Evolutionary conservation across 2,888 invertebrate species (phyloP), one percentile per base, ranked within the genome.

Genomic region (Drosophila prolongata): DNA sequence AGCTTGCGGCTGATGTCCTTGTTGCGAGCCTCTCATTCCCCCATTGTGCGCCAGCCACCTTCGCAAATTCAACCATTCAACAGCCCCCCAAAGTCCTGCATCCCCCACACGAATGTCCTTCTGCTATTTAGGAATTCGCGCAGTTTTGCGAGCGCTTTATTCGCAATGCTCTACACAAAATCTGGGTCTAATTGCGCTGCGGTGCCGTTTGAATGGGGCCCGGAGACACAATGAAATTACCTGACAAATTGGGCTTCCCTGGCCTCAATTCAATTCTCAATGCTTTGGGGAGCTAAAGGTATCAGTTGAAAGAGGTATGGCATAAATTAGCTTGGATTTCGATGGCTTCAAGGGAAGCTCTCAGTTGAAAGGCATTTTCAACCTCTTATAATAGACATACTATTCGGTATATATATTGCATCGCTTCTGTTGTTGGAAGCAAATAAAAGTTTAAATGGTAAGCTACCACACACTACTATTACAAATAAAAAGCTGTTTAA

Each of bases 1-100:
- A 27, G 56, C 66, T 54, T 24, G 69, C 60, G 68, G 56, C 69
- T 52, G 47, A 57, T 64, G 71, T 75, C 79, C 61, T 50, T 44
- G 52, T 75, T 75, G 42, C 52, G 16, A 37, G 16, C 24, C 37
- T 10, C 42, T 38, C 34, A 34, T 44, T 43, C 34, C 27, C 43
- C 6, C n/a, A 14, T 35, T 46, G 44, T 58, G 64, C 47, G n/a
- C 16, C 16, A 11, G 30, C 62, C 47, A 11, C 13, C 19, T 5
- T 13, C 56, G 8, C 8, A 6, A 19, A 3, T 46, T 38, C 44
- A 13, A n/a, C 49, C 40, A 19, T 5, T 13, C 16, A 14, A 16
- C 24, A 24, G n/a, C 16, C 38, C 16, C 19, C 19, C 5, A 6
- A 52, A 14, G 16, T 34, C 40, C 30, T 35, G 19, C 46, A 4